phyloP scores from a whole-genome alignment of 1,140 invertebrate genomes.

The Gryllus bimaculatus region DNA sequence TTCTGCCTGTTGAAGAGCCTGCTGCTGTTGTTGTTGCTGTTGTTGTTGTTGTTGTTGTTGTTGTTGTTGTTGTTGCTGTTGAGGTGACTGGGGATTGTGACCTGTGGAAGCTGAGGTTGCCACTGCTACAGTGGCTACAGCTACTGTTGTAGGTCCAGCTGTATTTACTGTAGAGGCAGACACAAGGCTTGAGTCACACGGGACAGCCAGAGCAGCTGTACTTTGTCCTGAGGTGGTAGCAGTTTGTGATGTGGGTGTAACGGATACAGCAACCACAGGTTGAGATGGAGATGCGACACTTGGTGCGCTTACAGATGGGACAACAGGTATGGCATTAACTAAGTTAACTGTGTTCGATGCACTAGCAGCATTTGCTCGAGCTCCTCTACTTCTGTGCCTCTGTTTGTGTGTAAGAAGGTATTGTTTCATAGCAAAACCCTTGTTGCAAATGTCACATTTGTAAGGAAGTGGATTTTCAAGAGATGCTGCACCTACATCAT shows the following conservation, averaged over 20 bases:
- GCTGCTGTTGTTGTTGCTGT: constrained; percentile 19
- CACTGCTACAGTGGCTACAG: not conserved
- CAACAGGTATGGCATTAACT: constrained; percentile 16
- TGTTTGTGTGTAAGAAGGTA: constrained; percentile 41
- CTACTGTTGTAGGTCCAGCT: not conserved
- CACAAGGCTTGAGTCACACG: too few relatives aligned
- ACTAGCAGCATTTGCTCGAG: constrained; percentile 7
- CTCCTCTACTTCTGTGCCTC: constrained; percentile 34
- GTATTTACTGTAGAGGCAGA: not conserved
- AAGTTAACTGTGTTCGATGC: constrained; percentile 24
- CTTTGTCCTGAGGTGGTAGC: not conserved
- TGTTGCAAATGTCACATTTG: constrained; percentile 45
- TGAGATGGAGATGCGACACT: not conserved
- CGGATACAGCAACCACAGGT: not conserved
- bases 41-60: constrained; percentile 18
- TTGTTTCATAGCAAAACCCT: constrained; percentile 42
- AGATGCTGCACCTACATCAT: constrained; percentile 14
- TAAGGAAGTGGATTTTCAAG: constrained; percentile 37
- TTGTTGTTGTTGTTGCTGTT: constrained; percentile 20
- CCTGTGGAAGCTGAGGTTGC: constrained; percentile 26
- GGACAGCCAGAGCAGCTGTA: not conserved
- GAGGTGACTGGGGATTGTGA: constrained; percentile 22
- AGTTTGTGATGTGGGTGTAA: constrained; percentile 18
- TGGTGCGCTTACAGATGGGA: constrained; percentile 23
- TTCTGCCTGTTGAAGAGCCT: constrained; percentile 23